Evolutionary conservation across 1,140 invertebrate species (phyloP), one percentile per base, ranked within the genome.

Genomic region (Neomicropteryx cornuta): DNA sequence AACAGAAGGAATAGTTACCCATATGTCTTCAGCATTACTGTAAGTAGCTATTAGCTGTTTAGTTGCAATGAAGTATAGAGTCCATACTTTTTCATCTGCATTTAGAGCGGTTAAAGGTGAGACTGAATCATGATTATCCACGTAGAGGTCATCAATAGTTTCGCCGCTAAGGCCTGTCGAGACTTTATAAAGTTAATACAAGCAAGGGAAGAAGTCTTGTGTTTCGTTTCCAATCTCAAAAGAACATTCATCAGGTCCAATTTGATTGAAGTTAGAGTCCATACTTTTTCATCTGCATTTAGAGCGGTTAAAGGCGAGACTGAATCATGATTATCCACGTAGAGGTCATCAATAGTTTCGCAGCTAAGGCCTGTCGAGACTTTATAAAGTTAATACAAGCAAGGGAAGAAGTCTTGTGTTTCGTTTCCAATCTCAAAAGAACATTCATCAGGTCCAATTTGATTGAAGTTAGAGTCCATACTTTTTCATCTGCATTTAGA

Each of bases 131-230:
- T n/a, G n/a, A n/a, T n/a, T n/a, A n/a, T n/a, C n/a, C n/a, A n/a
- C n/a, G n/a, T n/a, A n/a, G n/a, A n/a, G n/a, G n/a, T n/a, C n/a
- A n/a, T n/a, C n/a, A n/a, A n/a, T n/a, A 85, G 92, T 51, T 80
- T 82, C 2, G 79, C 79, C 52, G 93, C 88, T 30, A 91, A 74
- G 16, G 83, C 80, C 2, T 97, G 61, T 18, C 78, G 73, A 0
- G 90, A 95, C 55, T 87, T 87, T 34, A 96, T 87, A 57, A 96
- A 96, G 60, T 95, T 89, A 36, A 96, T 76, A 44, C 83, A 85
- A 2, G 89, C 87, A 13, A 97, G 61, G 4, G 86, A 77, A 1
- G 69, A 61, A 31, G 75, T 70, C 20, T 61, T 63, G 30, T 71
- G 60, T 45, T 64, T 64, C 2, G 78, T 68, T 49, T 76, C 62